A percentile compares a stretch with the other conserved stretches of the same genome.
Conservation (phyloP, 2,113 vertebrate species). For the Hystrix cristata region DNA sequence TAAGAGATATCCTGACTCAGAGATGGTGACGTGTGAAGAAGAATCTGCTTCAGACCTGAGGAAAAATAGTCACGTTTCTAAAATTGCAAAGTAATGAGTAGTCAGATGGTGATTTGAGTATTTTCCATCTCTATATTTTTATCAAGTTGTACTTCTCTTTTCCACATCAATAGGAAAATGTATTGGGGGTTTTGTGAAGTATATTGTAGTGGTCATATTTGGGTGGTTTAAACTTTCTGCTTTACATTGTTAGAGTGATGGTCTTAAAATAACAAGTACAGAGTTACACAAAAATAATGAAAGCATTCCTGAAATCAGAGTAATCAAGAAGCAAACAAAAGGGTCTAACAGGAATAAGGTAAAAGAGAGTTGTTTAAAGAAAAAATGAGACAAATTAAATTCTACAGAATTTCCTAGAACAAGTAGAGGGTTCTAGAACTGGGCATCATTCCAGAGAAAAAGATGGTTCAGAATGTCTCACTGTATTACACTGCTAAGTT, state of each 20-base stretch:
- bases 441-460: not conserved
- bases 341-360: not conserved
- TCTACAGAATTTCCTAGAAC: not conserved
- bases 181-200: not conserved
- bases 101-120: not conserved
- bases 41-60: not conserved
- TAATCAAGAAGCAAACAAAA: not conserved
- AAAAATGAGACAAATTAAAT: not conserved
- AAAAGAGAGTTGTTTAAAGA: not conserved
- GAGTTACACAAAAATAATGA: not conserved
- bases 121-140: not conserved
- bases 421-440: not conserved
- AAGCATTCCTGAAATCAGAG: not conserved
- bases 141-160: not conserved
- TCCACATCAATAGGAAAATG: conserved; percentile 7
- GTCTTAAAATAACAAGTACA: not conserved
- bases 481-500: not conserved
- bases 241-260: conserved; percentile 28
- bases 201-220: not conserved
- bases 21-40: not conserved
- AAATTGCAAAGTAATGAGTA: not conserved
- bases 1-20: not conserved
- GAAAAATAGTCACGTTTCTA: not conserved
- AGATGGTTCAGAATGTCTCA: not conserved
- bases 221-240: not conserved